These are phyloP conservation scores for Drosophila yooni DNA, from an alignment of 2,888 invertebrate genomes.

Conservation along the genomic window DNA sequence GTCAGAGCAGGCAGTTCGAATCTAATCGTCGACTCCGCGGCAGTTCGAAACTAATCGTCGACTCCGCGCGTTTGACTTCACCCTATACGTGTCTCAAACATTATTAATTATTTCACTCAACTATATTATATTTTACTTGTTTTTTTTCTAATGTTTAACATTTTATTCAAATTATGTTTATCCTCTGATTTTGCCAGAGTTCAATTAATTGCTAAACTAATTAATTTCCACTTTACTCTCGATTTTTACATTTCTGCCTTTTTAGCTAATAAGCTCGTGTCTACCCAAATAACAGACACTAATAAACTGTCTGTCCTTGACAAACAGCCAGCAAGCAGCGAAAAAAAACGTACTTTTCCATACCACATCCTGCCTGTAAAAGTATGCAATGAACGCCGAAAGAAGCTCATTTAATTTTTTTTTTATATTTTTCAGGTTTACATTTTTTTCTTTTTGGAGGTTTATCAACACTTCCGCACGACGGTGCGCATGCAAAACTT, in stretches of 20 bases:
- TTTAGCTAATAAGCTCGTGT: slow-evolving; percentile 12
- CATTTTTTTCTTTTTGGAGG: slow-evolving; percentile 35
- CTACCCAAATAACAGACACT: slow-evolving; percentile 9
- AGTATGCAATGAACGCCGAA: slow-evolving; percentile 43
- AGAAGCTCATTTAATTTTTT: slow-evolving; percentile 54
- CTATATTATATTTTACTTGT: too few species aligned
- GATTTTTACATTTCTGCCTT: not conserved
- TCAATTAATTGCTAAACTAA: not conserved
- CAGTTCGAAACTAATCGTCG: too few species aligned
- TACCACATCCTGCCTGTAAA: slow-evolving; percentile 11
- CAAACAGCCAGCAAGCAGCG: slow-evolving; percentile 7
- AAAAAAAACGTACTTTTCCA: slow-evolving; percentile 6
- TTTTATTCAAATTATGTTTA: not conserved
- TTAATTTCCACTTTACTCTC: not conserved
- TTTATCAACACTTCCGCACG: slow-evolving; percentile 79
- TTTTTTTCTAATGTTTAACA: not conserved
- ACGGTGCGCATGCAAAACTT: slow-evolving; percentile 75
- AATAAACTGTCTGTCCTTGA: slow-evolving; percentile 34
- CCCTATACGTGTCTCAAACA: too few species aligned
- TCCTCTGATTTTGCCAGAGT: not conserved
- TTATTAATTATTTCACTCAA: not conserved
- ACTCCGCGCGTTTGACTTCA: too few species aligned
- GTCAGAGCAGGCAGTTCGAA: too few species aligned
- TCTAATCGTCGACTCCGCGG: too few species aligned
- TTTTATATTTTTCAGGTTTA: slow-evolving; percentile 3